phyloP scores from a whole-genome alignment of 2,113 vertebrate species.

The Megaleporinus macrocephalus region DNA sequence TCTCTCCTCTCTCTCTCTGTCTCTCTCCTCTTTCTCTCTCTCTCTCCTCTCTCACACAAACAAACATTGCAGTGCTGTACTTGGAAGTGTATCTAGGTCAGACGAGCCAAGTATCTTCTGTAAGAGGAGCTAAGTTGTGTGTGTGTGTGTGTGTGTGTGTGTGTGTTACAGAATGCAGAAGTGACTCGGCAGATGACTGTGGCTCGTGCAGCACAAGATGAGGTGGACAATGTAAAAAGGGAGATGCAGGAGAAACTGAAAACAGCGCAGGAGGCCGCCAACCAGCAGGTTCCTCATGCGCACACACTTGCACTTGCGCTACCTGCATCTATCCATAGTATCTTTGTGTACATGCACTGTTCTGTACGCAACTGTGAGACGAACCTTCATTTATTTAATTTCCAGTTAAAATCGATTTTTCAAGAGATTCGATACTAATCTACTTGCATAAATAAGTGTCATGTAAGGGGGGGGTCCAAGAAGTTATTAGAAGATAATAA shows the following conservation, averaged over 20 bases:
- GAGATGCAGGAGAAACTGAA: conserved; percentile 91
- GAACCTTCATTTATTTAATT: too few relatives aligned
- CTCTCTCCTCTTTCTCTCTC: too few relatives aligned
- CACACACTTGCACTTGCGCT: background rate
- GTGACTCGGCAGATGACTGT: conserved; percentile 92
- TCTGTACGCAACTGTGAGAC: too few relatives aligned
- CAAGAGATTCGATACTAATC: too few relatives aligned
- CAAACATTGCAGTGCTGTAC: background rate
- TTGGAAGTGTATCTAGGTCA: too few relatives aligned
- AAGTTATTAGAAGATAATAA: too few relatives aligned
- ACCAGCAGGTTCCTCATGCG: conserved; percentile 80
- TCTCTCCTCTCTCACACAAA: background rate
- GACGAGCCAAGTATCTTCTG: background rate
- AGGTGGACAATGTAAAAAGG: conserved; percentile 86
- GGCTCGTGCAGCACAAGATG: conserved; percentile 87
- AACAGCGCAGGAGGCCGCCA: conserved; percentile 81
- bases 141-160: too few relatives aligned
- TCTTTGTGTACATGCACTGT: background rate
- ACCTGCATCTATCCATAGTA: conserved; percentile 4
- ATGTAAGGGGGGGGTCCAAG: too few relatives aligned
- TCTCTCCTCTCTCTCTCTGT: background rate
- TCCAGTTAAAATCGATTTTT: too few relatives aligned
- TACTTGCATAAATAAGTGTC: too few relatives aligned
- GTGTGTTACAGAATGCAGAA: conserved; percentile 86
- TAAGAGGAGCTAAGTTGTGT: background rate